Base-by-base conservation (phyloP, 1,140 invertebrate species). In the Pantala flavescens region DNA sequence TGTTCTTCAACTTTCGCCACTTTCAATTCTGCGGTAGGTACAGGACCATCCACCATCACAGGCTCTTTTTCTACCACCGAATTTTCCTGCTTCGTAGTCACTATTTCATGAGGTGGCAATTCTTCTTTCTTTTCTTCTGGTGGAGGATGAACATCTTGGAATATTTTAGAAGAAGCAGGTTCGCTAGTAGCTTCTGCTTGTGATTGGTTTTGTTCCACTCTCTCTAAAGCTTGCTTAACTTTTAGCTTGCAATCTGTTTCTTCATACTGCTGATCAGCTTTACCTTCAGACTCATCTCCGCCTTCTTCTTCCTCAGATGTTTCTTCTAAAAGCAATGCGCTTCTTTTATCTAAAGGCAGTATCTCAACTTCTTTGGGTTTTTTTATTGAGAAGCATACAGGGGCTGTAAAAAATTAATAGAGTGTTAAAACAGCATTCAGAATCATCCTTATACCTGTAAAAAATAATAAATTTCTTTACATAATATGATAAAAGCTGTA, bases 311-410 rank as follows among this genome's bases (percentile, higher is more conserved):
- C 89, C 0, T 91, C 90, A 75, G 90, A 90, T 19, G 88, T 90
- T 78, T 93, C 91, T 79, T 92, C 91, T n/a, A 86, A 84, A 23
- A 78, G 90, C 23, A 93, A 78, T 0, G 89, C 88, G 55, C 81
- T 84, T 12, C 70, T 42, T 70, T 77, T 77, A 23, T 76, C 76
- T 55, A 79, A 76, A 76, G 79, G 77, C 7, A 86, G 85, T 0
- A 84, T 82, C 76, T 91, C 90, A 0, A 87, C 86, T 74, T 91
- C 90, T 81, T 93, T 93, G 0, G 88, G 87, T 77, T 92, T 90
- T 80, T 92, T 92, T 28, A 94, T 93, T 0, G 91, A 93, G 80
- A 93, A 94, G 74, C 90, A 90, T 7, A 93, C 91, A 0, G 91
- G 90, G 0, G 86, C 87, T 88, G 80, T 9, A 74, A 70, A 21